Evolutionary conservation across 2,797 vertebrate genomes (phyloP), one percentile per base, ranked within the genome.

Genomic region (Poecilia velifera): DNA sequence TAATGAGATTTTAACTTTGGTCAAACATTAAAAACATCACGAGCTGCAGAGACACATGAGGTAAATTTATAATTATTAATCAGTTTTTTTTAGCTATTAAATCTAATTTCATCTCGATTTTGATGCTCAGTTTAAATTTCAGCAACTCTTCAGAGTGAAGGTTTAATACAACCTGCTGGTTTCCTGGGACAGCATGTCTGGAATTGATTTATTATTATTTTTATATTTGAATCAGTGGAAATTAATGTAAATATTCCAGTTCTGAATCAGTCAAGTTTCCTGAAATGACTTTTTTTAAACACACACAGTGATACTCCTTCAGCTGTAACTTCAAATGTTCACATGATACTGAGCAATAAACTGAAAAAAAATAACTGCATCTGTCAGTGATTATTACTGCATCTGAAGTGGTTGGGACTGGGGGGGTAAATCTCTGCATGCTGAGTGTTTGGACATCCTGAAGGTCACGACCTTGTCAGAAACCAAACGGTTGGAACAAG

Each of bases 371-470:
- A 36, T 74, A 53, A 45, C 74, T 68, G 77, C 87, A 91, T 87
- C 90, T 91, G 87, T 87, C 87, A 74, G 80, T 91, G 84, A 91
- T 25, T 80, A 22, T 5, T 72, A 82, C 80, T 18, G 76, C 73
- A 82, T 76, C 83, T 47, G 86, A 87, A 74, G 64, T 76, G 85
- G 72, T 13, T 16, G 12, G 9, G 4, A 10, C 9, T 3, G 8
- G 10, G 53, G 55, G 12, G n/a, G 43, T 72, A 87, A 89, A 92
- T 90, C 81, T 85, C 66, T 79, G 13, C 59, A 70, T 64, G 72
- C 74, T 78, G 80, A 78, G 87, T 89, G 45, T 13, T 49, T 1
- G 86, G 81, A 81, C 76, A 82, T 84, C 73, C 79, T 51, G 75
- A 45, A 79, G 88, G 89, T 92, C 88, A 71, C 0, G 73, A 88